Evolutionary conservation across 2,888 invertebrate species (phyloP), one percentile per base, ranked within the genome.

Genomic region (Cosmorhoe ocellata): DNA sequence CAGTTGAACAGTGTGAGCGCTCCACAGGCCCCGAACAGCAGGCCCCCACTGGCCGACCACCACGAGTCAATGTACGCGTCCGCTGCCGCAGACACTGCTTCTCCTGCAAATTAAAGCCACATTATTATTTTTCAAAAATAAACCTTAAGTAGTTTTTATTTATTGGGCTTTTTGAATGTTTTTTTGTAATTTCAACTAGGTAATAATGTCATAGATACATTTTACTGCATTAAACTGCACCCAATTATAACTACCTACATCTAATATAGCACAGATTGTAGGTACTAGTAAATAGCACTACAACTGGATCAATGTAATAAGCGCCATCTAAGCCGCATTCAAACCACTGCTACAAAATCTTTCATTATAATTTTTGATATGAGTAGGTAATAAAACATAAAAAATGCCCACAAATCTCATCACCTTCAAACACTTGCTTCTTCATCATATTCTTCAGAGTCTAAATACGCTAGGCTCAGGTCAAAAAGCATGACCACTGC

Each of bases 41-140:
- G 61, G 4, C 74, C 76, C n/a, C 87, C 89, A 4, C 66, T 60
- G 1, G 78, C 78, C 0, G 85, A 84, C 89, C 88, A 90, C 85
- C 85, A 87, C 42, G 82, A 81, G 61, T 84, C 86, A n/a, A 89
- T 68, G 65, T 85, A 88, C 31, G 84, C 76, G 61, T 89, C 89
- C 39, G 88, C 80, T 48, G 81, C 74, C 56, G 83, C 82, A 34
- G 87, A 86, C 45, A 90, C 80, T 49, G 76, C 69, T 66, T 89
- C 89, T 28, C 84, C 89, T 89, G 58, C 10, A 24, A 40, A 26
- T 40, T 12, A 22, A 40, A 28, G 18, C 5, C n/a, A n/a, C n/a
- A n/a, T 18, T 18, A 18, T 18, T 18, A 5, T 24, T 18, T 18
- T 18, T 18, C 2, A 3, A 3, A 18, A 18, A 18, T 18, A 18